phyloP scores from a whole-genome alignment of 2,797 vertebrate species.

The Tamandua tetradactyla region DNA sequence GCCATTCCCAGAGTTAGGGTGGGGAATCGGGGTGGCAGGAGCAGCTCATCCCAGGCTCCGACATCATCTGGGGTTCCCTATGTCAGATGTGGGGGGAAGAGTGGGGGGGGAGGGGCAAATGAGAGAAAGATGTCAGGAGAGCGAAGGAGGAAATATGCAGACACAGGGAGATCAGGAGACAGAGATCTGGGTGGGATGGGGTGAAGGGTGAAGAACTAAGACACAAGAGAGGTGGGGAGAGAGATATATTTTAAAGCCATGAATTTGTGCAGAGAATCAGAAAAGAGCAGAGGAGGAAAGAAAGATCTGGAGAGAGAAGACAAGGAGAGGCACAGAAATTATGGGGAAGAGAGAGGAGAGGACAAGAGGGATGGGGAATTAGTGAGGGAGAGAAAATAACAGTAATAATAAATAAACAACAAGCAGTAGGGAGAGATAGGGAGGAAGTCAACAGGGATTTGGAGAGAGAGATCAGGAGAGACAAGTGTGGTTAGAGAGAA shows the following conservation, averaged over 20 bases:
- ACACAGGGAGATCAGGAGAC: not conserved
- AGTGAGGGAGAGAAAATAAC: not conserved
- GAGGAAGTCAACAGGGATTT: not conserved
- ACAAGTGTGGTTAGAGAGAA: not conserved
- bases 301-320: not conserved
- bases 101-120: not conserved
- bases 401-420: slow-evolving; percentile 49
- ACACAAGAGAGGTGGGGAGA: not conserved
- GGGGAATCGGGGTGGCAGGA: not conserved
- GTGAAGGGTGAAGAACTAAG: slow-evolving; percentile 8
- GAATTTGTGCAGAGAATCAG: not conserved
- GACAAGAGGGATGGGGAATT: not conserved
- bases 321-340: not conserved
- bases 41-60: not conserved
- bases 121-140: no score
- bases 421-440: not conserved
- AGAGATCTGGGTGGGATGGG: not conserved
- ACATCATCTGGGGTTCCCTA: not conserved
- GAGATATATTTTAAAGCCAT: not conserved
- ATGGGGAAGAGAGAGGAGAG: not conserved
- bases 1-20: not conserved
- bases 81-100: not conserved
- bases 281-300: not conserved
- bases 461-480: not conserved
- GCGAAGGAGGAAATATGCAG: not conserved